Conservation (phyloP, 2,797 vertebrate genomes). For the Pelobates cultripes region DNA sequence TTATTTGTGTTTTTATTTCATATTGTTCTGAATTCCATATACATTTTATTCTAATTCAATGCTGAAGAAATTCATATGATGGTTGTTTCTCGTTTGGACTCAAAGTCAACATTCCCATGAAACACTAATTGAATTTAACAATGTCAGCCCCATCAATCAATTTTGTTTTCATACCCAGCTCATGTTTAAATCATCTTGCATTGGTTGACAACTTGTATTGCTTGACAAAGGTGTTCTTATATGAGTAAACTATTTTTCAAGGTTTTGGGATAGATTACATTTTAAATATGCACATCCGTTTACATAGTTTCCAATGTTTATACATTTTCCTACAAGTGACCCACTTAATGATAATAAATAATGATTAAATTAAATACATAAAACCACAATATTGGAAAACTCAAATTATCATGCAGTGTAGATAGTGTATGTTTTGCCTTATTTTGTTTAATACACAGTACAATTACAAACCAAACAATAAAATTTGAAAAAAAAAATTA, state of each 20-base stretch:
- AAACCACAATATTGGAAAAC: too few relatives aligned
- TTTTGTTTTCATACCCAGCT: conserved; percentile 36
- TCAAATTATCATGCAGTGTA: too few relatives aligned
- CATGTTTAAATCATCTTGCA: conserved; percentile 34
- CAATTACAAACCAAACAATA: too few relatives aligned
- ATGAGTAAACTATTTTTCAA: not conserved
- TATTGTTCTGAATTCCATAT: conserved; percentile 47
- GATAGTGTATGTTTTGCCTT: too few relatives aligned
- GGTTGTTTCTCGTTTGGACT: conserved; percentile 42
- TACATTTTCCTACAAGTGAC: too few relatives aligned
- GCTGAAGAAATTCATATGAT: conserved; percentile 38
- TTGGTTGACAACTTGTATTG: not conserved
- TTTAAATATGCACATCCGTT: too few relatives aligned
- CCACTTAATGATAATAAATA: too few relatives aligned
- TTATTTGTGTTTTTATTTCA: conserved; percentile 42
- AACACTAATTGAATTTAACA: conserved; percentile 48
- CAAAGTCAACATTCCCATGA: conserved; percentile 33
- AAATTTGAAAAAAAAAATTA: too few relatives aligned
- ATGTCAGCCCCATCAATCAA: conserved; percentile 48
- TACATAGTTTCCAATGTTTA: too few relatives aligned
- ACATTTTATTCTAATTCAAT: conserved; percentile 48
- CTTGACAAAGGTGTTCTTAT: not conserved
- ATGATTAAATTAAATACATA: too few relatives aligned
- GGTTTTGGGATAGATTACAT: too few relatives aligned
- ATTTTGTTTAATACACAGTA: too few relatives aligned